Evolutionary conservation across 1,140 invertebrate genomes (phyloP), one percentile per base, ranked within the genome.

Genomic region (Trissolcus basalis): DNA sequence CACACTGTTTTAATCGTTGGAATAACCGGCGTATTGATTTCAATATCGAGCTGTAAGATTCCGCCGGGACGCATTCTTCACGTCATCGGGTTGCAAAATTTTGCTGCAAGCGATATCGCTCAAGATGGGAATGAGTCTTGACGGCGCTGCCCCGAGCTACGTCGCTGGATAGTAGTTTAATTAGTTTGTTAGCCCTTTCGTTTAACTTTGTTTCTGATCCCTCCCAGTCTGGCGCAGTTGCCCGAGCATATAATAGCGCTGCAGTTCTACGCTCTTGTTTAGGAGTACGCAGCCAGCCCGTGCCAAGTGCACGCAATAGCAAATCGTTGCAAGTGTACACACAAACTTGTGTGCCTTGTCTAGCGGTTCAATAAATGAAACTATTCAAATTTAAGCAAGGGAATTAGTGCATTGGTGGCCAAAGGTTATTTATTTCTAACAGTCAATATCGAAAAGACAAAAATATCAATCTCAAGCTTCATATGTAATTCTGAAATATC

Each of bases 171-270:
- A 65, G 71, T 77, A 80, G 77, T 82, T 82, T 82, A 82, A 82
- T 80, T 82, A 82, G 80, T 82, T 82, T 80, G 80, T 80, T 82
- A 80, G 72, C 79, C 80, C 77, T 81, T 79, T 73, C 80, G 64
- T 78, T 79, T 76, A 78, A 79, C 74, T 79, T 77, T 74, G 65
- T 77, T 74, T 77, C 74, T 72, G 50, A 61, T 63, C 68, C 59
- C 27, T 67, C 61, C 33, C 48, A 13, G 13, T 41, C 33, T 16
- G 35, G 13, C 49, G 27, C 39, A 49, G 43, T 55, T 54, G 48
- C 35, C 51, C 60, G 36, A 16, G 27, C 51, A 15, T 47, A 53
- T 56, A 70, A 74, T 74, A 41, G 55, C 12, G 51, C 43, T 13
- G 59, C 53, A 67, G 61, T 70, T 55, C 36, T 43, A 12, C 33